Evolutionary conservation across 2,797 vertebrate genomes (phyloP).

Genomic region (Cyprinella venusta): DNA sequence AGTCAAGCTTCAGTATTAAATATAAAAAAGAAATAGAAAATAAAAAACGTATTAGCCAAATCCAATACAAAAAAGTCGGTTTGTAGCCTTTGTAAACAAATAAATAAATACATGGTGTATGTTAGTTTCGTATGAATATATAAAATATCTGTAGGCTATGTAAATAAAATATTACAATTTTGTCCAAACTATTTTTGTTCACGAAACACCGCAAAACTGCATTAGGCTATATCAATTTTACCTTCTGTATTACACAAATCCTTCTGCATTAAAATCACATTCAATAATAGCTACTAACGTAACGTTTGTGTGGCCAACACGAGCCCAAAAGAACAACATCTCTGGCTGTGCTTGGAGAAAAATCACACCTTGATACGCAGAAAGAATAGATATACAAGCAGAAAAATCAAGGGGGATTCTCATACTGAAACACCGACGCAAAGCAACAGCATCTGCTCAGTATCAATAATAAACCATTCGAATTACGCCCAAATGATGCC

Average conservation of each 20-base stretch:
- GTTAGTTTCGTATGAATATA: not conserved
- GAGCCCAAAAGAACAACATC: constrained; percentile 37
- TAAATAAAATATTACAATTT: not conserved
- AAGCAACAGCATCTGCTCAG: constrained; percentile 29
- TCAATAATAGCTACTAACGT: constrained; percentile 26
- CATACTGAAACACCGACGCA: constrained; percentile 50
- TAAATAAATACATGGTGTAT: not conserved
- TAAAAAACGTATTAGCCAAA: not conserved
- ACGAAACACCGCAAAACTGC: not conserved
- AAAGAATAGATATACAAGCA: constrained; percentile 60
- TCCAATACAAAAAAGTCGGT: not conserved
- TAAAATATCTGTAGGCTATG: not conserved
- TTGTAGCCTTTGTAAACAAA: not conserved
- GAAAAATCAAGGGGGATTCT: constrained; percentile 44
- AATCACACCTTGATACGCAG: constrained; percentile 75
- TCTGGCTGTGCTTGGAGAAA: constrained; percentile 35
- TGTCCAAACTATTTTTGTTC: not conserved
- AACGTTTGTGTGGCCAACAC: constrained; percentile 34
- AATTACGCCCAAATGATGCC: constrained; percentile 33
- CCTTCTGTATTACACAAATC: not conserved
- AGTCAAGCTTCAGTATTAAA: not conserved
- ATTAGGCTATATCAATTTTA: not conserved
- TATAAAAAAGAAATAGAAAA: not conserved
- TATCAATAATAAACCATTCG: constrained; percentile 20
- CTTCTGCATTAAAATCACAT: not conserved